Conservation (phyloP, 2,888 invertebrate species). For the Pheosia tremula region DNA sequence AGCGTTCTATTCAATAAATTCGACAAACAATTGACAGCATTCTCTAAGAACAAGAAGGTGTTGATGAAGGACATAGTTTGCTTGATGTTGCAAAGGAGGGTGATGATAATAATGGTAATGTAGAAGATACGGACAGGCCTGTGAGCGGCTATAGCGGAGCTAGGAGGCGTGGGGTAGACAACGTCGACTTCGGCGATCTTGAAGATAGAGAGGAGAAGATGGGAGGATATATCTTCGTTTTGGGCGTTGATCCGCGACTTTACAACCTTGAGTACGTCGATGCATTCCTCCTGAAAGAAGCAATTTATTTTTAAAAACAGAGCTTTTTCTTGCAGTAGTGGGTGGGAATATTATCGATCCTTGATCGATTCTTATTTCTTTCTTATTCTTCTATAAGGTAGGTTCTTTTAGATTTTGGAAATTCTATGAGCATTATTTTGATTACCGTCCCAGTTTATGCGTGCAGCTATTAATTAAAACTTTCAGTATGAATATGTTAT, state of each 20-base stretch:
- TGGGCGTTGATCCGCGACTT: constrained; percentile 94
- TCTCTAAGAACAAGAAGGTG: constrained; percentile 43
- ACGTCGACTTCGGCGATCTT: constrained; percentile 97
- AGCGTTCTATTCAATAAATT: constrained; percentile 64
- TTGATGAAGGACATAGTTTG: constrained; percentile 39
- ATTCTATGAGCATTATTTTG: too few species aligned
- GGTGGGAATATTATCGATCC: too few species aligned
- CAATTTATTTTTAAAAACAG: too few species aligned
- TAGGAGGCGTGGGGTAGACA: constrained; percentile 88
- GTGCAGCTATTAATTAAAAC: too few species aligned
- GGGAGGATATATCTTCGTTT: constrained; percentile 93
- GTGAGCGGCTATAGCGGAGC: constrained; percentile 71
- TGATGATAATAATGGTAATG: constrained; percentile 59
- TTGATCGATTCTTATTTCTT: too few species aligned
- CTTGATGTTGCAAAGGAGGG: constrained; percentile 59
- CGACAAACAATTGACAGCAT: constrained; percentile 70
- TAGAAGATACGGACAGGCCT: constrained; percentile 59
- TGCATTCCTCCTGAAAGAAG: constrained; percentile 91
- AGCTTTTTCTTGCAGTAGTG: too few species aligned
- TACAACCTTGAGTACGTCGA: constrained; percentile 90
- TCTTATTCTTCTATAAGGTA: too few species aligned
- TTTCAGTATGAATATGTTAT: too few species aligned
- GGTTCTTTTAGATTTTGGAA: too few species aligned
- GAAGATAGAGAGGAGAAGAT: constrained; percentile 94
- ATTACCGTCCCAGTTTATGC: too few species aligned